Percentiles rank a stretch among this genome's conserved stretches.
Evolutionary conservation across 2,113 vertebrate genomes (phyloP).

Genomic region (Thymallus thymallus): DNA sequence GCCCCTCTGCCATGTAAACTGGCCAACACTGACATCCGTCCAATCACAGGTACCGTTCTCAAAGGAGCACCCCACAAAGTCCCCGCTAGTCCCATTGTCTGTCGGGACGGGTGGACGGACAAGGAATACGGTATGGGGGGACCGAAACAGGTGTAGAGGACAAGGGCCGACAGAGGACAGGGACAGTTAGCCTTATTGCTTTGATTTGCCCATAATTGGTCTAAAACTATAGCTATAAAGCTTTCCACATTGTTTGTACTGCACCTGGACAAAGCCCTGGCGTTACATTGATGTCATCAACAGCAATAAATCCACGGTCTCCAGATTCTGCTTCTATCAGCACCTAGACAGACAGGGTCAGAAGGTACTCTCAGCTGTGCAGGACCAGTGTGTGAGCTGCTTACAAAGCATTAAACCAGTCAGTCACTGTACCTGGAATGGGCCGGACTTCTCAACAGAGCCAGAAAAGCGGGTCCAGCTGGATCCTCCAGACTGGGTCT

Average conservation of each 20-base stretch:
- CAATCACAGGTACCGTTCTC: conserved; percentile 69
- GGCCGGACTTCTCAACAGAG: conserved; percentile 29
- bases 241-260: background rate
- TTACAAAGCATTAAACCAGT: background rate
- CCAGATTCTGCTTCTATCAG: conserved; percentile 62
- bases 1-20: conserved; percentile 64
- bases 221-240: too few relatives aligned
- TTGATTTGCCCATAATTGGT: too few relatives aligned
- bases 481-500: conserved; percentile 36
- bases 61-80: conserved; percentile 69
- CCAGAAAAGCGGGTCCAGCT: conserved; percentile 61
- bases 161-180: too few relatives aligned
- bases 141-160: too few relatives aligned
- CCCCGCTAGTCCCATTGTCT: conserved; percentile 55
- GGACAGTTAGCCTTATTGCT: too few relatives aligned
- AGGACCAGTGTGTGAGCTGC: too few relatives aligned
- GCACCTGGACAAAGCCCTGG: conserved; percentile 67
- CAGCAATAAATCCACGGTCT: conserved; percentile 60
- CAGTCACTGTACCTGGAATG: conserved; percentile 63
- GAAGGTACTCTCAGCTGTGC: too few relatives aligned
- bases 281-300: conserved; percentile 71
- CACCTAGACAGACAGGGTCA: conserved; percentile 49
- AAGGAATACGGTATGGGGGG: background rate
- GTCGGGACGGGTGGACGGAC: background rate
- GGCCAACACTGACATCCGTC: conserved; percentile 66